A percentile compares a stretch with the other conserved stretches of the same genome.
Conservation (phyloP, 2,888 invertebrate species). For the Eueremaeus valkanovi region DNA sequence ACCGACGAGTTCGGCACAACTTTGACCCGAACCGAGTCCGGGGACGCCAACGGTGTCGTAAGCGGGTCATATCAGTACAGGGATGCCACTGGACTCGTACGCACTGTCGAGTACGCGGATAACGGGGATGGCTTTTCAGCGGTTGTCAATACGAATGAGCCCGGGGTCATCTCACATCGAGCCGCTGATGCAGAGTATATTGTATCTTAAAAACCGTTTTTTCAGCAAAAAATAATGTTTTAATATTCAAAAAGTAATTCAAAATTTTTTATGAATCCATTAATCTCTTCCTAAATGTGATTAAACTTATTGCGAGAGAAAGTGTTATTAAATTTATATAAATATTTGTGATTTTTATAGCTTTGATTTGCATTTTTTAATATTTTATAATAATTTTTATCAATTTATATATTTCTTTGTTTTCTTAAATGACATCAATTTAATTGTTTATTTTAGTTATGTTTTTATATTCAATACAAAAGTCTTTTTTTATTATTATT, state of each 20-base stretch:
- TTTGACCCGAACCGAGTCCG: slow-evolving; percentile 36
- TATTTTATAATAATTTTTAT: neutral
- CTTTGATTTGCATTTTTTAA: neutral
- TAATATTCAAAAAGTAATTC: neutral
- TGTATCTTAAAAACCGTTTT: neutral
- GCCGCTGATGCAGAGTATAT: slow-evolving; percentile 39
- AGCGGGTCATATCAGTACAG: slow-evolving; percentile 36
- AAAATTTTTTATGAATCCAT: neutral
- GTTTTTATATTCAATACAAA: no score
- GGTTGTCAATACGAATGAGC: slow-evolving; percentile 36
- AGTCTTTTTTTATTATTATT: no score
- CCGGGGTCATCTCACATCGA: slow-evolving; percentile 36
- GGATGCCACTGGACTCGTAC: slow-evolving; percentile 31
- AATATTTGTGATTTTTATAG: neutral
- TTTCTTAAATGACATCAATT: no score
- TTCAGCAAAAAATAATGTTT: neutral
- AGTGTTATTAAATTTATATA: neutral
- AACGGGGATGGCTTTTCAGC: slow-evolving; percentile 36
- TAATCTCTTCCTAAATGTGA: neutral
- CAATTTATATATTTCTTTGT: no score
- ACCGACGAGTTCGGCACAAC: slow-evolving; percentile 40
- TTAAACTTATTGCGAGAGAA: neutral
- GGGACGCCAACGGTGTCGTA: slow-evolving; percentile 36
- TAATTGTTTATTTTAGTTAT: no score
- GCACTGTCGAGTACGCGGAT: slow-evolving; percentile 39